These are phyloP conservation scores for Heterodera schachtii DNA, from an alignment of 1,140 invertebrate species.

Conservation along the genomic window DNA sequence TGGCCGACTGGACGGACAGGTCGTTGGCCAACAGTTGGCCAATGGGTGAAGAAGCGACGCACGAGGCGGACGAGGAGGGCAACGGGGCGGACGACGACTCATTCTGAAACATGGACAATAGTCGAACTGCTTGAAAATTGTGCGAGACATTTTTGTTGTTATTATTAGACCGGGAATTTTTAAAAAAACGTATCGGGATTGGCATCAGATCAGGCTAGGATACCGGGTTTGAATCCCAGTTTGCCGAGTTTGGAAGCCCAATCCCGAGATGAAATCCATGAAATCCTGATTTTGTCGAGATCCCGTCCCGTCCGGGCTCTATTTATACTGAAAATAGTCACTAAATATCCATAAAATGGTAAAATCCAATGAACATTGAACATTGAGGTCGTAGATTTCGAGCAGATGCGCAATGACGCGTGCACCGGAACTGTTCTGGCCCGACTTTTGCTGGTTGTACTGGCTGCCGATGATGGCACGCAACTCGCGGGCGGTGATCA, in stretches of 20 bases:
- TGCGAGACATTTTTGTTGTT: too few species aligned
- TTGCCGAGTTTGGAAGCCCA: too few species aligned
- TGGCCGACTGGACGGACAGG: constrained; percentile 46
- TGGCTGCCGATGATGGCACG: constrained; percentile 27
- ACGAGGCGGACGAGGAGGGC: background rate
- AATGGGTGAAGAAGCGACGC: background rate
- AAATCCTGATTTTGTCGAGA: too few species aligned
- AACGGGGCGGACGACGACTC: constrained; percentile 15
- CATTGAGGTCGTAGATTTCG: constrained; percentile 41
- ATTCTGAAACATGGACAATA: constrained; percentile 27
- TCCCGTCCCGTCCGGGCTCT: too few species aligned
- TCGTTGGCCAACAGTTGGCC: constrained; percentile 33
- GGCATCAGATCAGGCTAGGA: too few species aligned
- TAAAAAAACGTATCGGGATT: too few species aligned
- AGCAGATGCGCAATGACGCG: constrained; percentile 36
- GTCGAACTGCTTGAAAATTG: too few species aligned
- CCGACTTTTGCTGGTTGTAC: constrained; percentile 5
- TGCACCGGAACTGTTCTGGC: constrained; percentile 29
- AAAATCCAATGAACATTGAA: constrained; percentile 15
- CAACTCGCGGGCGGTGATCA: constrained; percentile 32
- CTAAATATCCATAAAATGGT: too few species aligned
- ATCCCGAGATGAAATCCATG: too few species aligned
- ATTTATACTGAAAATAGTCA: too few species aligned
- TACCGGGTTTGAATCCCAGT: too few species aligned
- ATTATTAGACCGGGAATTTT: too few species aligned